phyloP scores from a whole-genome alignment of 2,888 invertebrate species.

The Lasioglossum vierecki region DNA sequence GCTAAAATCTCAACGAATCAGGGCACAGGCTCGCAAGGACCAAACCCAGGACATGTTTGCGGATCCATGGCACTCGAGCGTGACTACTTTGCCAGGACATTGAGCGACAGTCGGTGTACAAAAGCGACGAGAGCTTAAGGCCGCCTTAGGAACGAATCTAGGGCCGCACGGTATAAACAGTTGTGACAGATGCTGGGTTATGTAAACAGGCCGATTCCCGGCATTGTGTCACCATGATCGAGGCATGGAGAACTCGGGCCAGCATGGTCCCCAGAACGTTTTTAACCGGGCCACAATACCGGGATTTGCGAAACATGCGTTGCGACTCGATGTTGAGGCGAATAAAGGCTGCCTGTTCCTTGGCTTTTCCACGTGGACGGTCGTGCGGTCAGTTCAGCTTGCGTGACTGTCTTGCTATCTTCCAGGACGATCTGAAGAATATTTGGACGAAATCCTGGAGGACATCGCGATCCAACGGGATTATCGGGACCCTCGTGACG shows the following conservation, averaged over 20 bases:
- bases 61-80: constrained; percentile 74
- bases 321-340: neutral
- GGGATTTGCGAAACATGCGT: constrained; percentile 76
- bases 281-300: constrained; percentile 71
- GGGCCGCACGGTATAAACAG: constrained; percentile 76
- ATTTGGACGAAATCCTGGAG: neutral
- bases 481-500: neutral
- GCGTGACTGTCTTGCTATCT: constrained; percentile 18
- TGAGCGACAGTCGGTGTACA: constrained; percentile 65
- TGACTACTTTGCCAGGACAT: constrained; percentile 62
- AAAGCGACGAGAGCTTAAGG: constrained; percentile 68
- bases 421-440: constrained; percentile 8
- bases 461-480: neutral
- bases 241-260: constrained; percentile 23
- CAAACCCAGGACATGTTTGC: constrained; percentile 68
- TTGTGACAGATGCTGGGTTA: constrained; percentile 81
- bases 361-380: constrained; percentile 57
- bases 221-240: constrained; percentile 73
- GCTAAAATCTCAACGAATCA: neutral
- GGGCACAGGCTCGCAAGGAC: neutral
- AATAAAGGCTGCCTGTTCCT: constrained; percentile 35
- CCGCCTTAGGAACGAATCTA: constrained; percentile 68
- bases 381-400: constrained; percentile 19
- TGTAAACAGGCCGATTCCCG: constrained; percentile 75
- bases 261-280: constrained; percentile 63